phyloP scores from a whole-genome alignment of 1,140 invertebrate genomes.

The Drosophila rufa region DNA sequence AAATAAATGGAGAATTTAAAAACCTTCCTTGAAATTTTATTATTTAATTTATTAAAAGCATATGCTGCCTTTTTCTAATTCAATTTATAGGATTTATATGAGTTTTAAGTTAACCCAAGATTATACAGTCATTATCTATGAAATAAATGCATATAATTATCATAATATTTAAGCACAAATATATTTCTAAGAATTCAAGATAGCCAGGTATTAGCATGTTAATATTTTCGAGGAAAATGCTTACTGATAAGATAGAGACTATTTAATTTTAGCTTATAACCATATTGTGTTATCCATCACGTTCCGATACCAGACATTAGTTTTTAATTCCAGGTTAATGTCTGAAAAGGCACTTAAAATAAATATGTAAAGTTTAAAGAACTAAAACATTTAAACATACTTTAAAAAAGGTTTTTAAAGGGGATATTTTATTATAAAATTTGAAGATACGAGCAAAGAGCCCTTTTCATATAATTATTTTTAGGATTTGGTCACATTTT shows the following conservation, averaged over 20 bases:
- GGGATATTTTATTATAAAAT: no score
- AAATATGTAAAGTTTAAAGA: not conserved
- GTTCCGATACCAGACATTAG: not conserved
- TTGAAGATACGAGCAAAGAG: no score
- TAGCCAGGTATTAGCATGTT: not conserved
- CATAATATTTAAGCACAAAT: not conserved
- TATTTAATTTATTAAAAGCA: no score
- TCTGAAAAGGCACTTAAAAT: not conserved
- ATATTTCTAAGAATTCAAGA: not conserved
- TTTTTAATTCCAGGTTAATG: not conserved
- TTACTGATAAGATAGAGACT: constrained; percentile 4
- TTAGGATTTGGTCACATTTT: no score
- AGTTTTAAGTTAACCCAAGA: not conserved
- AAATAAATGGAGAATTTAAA: no score
- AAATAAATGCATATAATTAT: not conserved
- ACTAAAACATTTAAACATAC: no score
- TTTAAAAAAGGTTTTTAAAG: no score
- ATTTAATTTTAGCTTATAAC: not conserved
- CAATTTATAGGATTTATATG: not conserved
- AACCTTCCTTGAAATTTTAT: no score
- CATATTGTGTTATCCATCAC: constrained; percentile 1
- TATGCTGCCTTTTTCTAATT: no score
- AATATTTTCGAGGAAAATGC: not conserved
- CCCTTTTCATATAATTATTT: no score
- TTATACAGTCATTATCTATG: not conserved